A percentile compares a stretch with the other conserved stretches of the same genome.
These are phyloP conservation scores for Bombus impatiens DNA, from an alignment of 1,140 invertebrate genomes.

Conservation along the genomic window DNA sequence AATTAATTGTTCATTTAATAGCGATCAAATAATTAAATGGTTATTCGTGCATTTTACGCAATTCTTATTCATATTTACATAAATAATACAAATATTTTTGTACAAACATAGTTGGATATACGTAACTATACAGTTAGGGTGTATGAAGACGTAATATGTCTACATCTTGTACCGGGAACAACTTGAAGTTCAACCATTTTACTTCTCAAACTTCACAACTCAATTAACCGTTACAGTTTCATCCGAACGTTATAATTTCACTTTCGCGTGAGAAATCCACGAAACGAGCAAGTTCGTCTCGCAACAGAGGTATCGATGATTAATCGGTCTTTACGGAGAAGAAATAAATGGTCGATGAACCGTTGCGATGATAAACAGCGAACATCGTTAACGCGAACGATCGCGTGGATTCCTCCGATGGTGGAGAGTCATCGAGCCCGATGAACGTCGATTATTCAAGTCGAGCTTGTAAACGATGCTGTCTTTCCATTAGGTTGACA, in stretches of 20 bases:
- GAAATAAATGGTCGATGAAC: background rate
- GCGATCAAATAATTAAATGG: too few relatives aligned
- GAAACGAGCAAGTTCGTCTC: background rate
- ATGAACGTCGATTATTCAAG: slow-evolving; percentile 9
- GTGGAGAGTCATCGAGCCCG: background rate
- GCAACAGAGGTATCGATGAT: background rate
- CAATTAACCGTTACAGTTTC: background rate
- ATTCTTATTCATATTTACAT: background rate
- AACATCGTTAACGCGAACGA: slow-evolving; percentile 5
- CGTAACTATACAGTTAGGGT: too few relatives aligned
- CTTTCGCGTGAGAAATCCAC: background rate
- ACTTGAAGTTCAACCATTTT: background rate
- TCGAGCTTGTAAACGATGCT: background rate
- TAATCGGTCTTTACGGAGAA: background rate
- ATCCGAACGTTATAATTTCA: background rate
- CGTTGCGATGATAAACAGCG: background rate
- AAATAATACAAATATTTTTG: background rate
- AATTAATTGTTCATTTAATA: background rate
- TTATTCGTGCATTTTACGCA: background rate
- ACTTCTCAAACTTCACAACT: background rate
- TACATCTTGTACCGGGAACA: background rate
- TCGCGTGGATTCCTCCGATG: too few relatives aligned
- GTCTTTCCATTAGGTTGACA: slow-evolving; percentile 25
- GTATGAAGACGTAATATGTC: too few relatives aligned
- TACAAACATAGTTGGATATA: too few relatives aligned